phyloP scores from a whole-genome alignment of 2,888 invertebrate genomes.

The Xanthia togata region DNA sequence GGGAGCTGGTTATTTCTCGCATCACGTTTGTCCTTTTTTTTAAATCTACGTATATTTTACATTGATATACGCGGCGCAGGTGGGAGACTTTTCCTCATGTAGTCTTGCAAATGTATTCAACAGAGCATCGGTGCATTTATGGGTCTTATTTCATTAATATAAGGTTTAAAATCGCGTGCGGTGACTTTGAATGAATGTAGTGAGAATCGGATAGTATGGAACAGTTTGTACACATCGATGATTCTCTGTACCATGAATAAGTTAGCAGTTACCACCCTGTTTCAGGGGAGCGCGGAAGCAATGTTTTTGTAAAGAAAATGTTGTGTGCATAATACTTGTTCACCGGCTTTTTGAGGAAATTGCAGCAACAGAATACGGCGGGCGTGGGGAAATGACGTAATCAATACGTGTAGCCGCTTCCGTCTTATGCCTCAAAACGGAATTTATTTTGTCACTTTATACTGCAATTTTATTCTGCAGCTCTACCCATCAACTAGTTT shows the following conservation, averaged over 20 bases:
- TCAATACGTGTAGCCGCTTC: slow-evolving; percentile 65
- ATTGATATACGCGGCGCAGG: slow-evolving; percentile 75
- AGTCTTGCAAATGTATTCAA: slow-evolving; percentile 64
- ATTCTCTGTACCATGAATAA: slow-evolving; percentile 76
- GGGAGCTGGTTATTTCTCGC: slow-evolving; percentile 55
- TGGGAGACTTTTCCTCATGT: slow-evolving; percentile 70
- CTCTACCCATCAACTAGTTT: slow-evolving; percentile 19
- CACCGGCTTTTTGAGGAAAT: slow-evolving; percentile 61
- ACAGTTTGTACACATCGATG: slow-evolving; percentile 75
- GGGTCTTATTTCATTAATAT: slow-evolving; percentile 46
- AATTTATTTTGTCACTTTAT: slow-evolving; percentile 54
- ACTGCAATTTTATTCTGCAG: slow-evolving; percentile 33
- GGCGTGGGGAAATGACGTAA: slow-evolving; percentile 62
- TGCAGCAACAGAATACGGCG: slow-evolving; percentile 62
- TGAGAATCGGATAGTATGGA: slow-evolving; percentile 72
- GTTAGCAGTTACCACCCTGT: slow-evolving; percentile 72
- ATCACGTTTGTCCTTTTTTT: slow-evolving; percentile 72
- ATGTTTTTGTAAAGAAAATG: slow-evolving; percentile 68
- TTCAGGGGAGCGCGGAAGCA: slow-evolving; percentile 64
- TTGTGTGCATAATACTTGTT: slow-evolving; percentile 64
- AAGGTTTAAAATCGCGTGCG: slow-evolving; percentile 60
- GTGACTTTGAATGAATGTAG: slow-evolving; percentile 33
- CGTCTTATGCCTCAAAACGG: slow-evolving; percentile 32
- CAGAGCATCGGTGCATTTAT: slow-evolving; percentile 44
- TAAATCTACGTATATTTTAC: slow-evolving; percentile 72